Evolutionary conservation across 2,797 vertebrate genomes (phyloP), one percentile per base, ranked within the genome.

Genomic region (Taeniopygia guttata): DNA sequence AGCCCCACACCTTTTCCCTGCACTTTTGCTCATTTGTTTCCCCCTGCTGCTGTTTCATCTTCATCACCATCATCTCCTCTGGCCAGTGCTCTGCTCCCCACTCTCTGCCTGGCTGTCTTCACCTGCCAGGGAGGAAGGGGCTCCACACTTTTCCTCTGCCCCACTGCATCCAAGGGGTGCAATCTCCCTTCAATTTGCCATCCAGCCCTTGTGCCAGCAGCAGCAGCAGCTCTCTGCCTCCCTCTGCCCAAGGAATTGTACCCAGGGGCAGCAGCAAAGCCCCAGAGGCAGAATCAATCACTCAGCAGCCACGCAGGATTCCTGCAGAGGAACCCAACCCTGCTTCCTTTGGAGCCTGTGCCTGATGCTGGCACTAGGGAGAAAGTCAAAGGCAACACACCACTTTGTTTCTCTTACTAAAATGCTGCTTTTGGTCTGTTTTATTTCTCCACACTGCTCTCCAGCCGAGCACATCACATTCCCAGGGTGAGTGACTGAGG

Each of bases 131-230:
- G 38, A 13, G 43, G 27, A 21, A 29, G 55, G 36, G 8, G 34
- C 26, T 75, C 32, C 60, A 36, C 8, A 1, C 59, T 49, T 40
- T 60, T 67, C 13, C 48, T 21, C 48, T n/a, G 54, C 10, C 43
- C 51, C 18, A 10, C 29, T 59, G 32, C 40, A 91, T 4, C 13
- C 1, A 0, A 42, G 29, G 38, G 21, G 4, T 0, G 0, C 48
- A 29, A 20, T 2, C 5, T 55, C 20, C 60, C n/a, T 2, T 0
- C 59, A 0, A 0, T 67, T 16, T 83, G 18, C 64, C 58, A 46
- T 7, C 49, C 1, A 4, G 18, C 43, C 46, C 63, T 40, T 8
- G 51, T 59, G 55, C 36, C 87, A 68, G 46, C 38, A 34, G 10
- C 1, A 3, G 27, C 34, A 20, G 9, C 43, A 63, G 15, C 58